Evolutionary conservation across 2,888 invertebrate species (phyloP).

Genomic region (Idaea biselata): DNA sequence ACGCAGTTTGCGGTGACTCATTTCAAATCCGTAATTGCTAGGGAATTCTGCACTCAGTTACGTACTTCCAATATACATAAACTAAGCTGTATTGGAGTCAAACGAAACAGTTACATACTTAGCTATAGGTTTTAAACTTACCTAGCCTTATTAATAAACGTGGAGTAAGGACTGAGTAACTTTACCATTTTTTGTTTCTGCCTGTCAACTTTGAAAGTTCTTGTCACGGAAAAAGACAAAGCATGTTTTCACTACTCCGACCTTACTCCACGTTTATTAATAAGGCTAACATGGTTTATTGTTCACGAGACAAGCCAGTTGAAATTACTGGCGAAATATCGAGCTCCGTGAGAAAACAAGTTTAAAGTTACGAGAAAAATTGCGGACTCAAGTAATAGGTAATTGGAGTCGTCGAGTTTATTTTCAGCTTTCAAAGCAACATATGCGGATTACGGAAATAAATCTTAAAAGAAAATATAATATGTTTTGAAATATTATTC

Average conservation of each 20-base stretch:
- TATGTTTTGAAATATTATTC: not conserved
- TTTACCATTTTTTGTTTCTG: too few species aligned
- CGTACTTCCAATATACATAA: slow-evolving; percentile 26
- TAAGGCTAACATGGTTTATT: too few species aligned
- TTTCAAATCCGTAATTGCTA: slow-evolving; percentile 62
- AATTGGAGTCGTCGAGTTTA: not conserved
- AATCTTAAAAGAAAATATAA: not conserved
- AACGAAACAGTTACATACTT: not conserved
- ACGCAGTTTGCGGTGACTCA: slow-evolving; percentile 63
- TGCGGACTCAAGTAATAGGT: not conserved
- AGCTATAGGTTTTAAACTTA: not conserved
- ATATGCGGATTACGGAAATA: slow-evolving; percentile 2
- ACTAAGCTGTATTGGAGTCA: not conserved
- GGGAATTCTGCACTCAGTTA: slow-evolving; percentile 45
- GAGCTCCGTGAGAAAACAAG: too few species aligned
- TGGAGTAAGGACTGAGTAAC: too few species aligned
- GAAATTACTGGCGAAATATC: too few species aligned
- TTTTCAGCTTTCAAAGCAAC: slow-evolving; percentile 4
- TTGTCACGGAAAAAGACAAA: too few species aligned
- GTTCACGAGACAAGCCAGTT: too few species aligned
- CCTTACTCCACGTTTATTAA: too few species aligned
- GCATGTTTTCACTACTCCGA: too few species aligned
- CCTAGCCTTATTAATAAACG: too few species aligned
- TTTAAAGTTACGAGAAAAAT: not conserved
- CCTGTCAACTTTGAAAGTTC: too few species aligned